Evolutionary conservation across 2,888 invertebrate genomes (phyloP).

Genomic region (Apeira syringaria): DNA sequence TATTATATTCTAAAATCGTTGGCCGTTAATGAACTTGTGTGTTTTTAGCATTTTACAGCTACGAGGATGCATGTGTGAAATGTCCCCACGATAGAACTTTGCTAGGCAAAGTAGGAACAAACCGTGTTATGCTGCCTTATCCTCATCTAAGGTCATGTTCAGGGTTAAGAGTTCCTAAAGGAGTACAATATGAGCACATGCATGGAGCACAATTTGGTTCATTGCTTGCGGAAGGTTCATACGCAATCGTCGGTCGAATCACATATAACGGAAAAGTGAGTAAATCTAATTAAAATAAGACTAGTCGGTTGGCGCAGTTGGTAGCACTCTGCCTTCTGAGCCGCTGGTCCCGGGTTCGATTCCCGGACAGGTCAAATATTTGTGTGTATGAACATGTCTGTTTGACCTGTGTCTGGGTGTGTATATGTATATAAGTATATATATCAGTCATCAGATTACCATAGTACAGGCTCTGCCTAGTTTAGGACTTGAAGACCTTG

Average conservation of each 20-base stretch:
- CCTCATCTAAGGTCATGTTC: slow-evolving; percentile 61
- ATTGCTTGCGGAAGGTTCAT: slow-evolving; percentile 62
- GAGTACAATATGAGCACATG: slow-evolving; percentile 54
- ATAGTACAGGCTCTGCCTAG: too few species aligned
- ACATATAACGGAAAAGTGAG: slow-evolving; percentile 56
- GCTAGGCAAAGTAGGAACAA: slow-evolving; percentile 59
- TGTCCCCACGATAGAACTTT: slow-evolving; percentile 73
- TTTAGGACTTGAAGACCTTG: too few species aligned
- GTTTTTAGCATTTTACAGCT: slow-evolving; percentile 10
- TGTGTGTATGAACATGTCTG: too few species aligned
- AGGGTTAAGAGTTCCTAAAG: slow-evolving; percentile 48
- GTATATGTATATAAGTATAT: too few species aligned
- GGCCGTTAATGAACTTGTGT: background rate
- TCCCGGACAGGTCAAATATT: too few species aligned
- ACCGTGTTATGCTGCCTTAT: slow-evolving; percentile 55
- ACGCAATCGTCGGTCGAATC: slow-evolving; percentile 62
- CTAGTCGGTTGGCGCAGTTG: too few species aligned
- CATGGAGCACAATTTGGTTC: slow-evolving; percentile 71
- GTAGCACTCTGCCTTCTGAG: too few species aligned
- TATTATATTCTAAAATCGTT: background rate
- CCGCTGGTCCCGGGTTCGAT: too few species aligned
- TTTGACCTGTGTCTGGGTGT: too few species aligned
- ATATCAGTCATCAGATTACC: too few species aligned
- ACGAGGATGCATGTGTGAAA: slow-evolving; percentile 50
- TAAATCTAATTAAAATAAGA: too few species aligned